Base-by-base conservation (phyloP, 2,888 invertebrate genomes). In the Xanthostigma xanthostigma region DNA sequence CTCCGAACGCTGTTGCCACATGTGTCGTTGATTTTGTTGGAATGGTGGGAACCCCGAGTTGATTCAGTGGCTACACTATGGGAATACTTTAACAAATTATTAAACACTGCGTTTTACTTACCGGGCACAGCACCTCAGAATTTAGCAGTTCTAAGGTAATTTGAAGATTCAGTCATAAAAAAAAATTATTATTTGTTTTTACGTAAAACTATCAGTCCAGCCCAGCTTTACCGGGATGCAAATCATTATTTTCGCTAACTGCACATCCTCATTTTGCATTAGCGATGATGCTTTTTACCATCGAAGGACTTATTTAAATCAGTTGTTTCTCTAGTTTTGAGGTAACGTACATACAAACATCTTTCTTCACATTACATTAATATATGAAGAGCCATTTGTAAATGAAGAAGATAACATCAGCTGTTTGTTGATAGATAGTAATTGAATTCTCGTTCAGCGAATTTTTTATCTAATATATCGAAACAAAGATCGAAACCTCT, bases 71-170 rank as follows among this genome's bases (percentile, higher is more conserved):
- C 71, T 50, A 59, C 68, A 40, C 59, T 78, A 2, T 76, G 78
- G 75, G 78, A 78, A 55, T 72, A 73, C 57, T 74, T 75, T 56
- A 73, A 77, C 56, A 71, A 73, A 48, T 67, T 71, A 57, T 62
- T 78, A 5, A 74, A 77, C 57, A 68, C 70, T 36, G 67, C 70
- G 2, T 77, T 76, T 56, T 64, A 70, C 50, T 57, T 71, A 11
- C 64, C 68, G 17, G 69, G 69, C 33, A 58, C 68, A n/a, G 64
- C 72, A 0, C 60, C 71, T 43, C 69, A 70, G 44, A 70, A 69
- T 58, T 65, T 71, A 45, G 67, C 66, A 2, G 56, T 68, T 3
- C 54, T 63, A 33, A 60, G 62, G 61, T 63, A 54, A 49, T 46
- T 49, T 41, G 41, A 41, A 40, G 41, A 46, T 41, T 36, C 17